These are phyloP conservation scores for Leptestheria dahalacensis DNA, from an alignment of 1,140 invertebrate species.

Conservation along the genomic window DNA sequence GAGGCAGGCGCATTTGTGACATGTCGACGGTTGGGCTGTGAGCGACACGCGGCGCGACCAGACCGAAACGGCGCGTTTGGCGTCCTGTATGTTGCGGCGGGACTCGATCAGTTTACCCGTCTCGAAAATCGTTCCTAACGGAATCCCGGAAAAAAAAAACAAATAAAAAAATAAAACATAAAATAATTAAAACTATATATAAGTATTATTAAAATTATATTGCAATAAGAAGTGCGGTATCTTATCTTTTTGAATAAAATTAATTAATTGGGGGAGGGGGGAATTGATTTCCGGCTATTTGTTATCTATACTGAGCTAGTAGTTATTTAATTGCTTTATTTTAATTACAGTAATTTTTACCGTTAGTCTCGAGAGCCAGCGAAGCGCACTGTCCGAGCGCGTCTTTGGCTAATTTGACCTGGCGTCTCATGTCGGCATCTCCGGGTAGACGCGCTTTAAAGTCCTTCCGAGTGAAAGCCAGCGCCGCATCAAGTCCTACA, in stretches of 20 bases:
- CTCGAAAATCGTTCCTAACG: slow-evolving; percentile 41
- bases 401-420: slow-evolving; percentile 55
- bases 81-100: slow-evolving; percentile 33
- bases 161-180: slow-evolving; percentile 20
- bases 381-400: slow-evolving; percentile 60
- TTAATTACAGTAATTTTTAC: slow-evolving; percentile 27
- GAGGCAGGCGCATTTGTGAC: slow-evolving; percentile 58
- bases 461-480: slow-evolving; percentile 62
- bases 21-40: slow-evolving; percentile 40
- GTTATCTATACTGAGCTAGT: no score
- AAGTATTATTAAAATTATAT: not conserved
- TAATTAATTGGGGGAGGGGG: no score
- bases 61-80: slow-evolving; percentile 48
- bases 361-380: slow-evolving; percentile 66
- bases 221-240: not conserved
- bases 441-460: slow-evolving; percentile 41
- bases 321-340: no score
- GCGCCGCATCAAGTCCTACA: slow-evolving; percentile 47
- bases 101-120: slow-evolving; percentile 39
- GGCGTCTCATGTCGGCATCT: slow-evolving; percentile 46
- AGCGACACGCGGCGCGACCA: slow-evolving; percentile 49
- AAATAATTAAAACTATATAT: not conserved
- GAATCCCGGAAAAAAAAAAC: slow-evolving; percentile 19
- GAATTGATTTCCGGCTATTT: no score
- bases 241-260: no score